These are phyloP conservation scores for Ammodytes dubius DNA, from an alignment of 2,113 vertebrate species.

Conservation along the genomic window DNA sequence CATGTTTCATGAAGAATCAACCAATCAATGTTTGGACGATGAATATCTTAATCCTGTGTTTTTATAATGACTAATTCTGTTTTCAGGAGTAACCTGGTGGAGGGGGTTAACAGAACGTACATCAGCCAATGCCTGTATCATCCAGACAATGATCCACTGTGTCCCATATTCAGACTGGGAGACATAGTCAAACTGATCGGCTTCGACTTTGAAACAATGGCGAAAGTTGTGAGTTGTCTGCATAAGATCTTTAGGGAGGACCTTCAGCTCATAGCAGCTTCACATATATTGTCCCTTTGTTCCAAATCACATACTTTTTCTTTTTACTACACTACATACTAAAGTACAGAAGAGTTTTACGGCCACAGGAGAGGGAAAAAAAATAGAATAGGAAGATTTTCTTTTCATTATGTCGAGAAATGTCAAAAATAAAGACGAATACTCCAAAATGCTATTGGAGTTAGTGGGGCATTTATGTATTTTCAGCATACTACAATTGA, in stretches of 20 bases:
- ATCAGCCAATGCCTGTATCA: slow-evolving; percentile 87
- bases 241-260: not conserved
- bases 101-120: slow-evolving; percentile 82
- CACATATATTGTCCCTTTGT: not conserved
- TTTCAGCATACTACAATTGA: too few species aligned
- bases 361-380: too few species aligned
- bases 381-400: too few species aligned
- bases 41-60: not conserved
- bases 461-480: too few species aligned
- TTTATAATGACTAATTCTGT: slow-evolving; percentile 16
- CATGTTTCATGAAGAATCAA: not conserved
- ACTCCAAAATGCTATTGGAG: too few species aligned
- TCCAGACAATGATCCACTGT: slow-evolving; percentile 83
- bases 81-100: slow-evolving; percentile 93
- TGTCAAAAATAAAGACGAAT: too few species aligned
- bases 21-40: not conserved
- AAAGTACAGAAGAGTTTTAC: too few species aligned
- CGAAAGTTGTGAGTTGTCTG: slow-evolving; percentile 84
- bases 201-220: slow-evolving; percentile 88
- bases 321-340: too few species aligned
- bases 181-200: slow-evolving; percentile 89
- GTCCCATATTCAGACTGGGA: slow-evolving; percentile 92
- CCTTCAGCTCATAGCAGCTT: not conserved
- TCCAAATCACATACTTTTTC: too few species aligned
- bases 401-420: too few species aligned